Evolutionary conservation across 2,888 invertebrate genomes (phyloP), one percentile per base, ranked within the genome.

Genomic region (Crepidodera aurea): DNA sequence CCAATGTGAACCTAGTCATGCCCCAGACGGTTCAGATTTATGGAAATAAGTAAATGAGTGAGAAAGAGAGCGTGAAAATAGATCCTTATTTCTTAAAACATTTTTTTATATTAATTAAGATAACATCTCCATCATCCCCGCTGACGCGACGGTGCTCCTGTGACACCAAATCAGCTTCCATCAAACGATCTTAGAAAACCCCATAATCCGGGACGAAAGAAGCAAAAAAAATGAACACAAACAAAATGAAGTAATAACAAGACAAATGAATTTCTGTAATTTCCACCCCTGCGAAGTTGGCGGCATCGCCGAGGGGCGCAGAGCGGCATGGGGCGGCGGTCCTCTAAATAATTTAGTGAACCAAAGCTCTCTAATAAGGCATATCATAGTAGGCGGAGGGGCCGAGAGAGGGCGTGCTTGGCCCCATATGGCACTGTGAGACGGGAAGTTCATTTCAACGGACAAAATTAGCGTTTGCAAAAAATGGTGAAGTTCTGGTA

Each of bases 291-390:
- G 64, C 60, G 46, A 46, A 22, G 29, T 46, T 22, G 46, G 34
- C 42, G 40, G 27, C 54, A 34, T 15, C 54, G 44, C n/a, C 25
- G 22, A 44, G 44, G 32, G 56, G 44, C 46, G 22, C 10, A n/a
- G 56, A 34, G 46, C 44, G 48, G 27, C 27, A 15, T 15, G 57
- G 34, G 65, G 68, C 54, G 56, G 65, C 60, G 69, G 68, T 68
- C 67, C 69, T 69, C 65, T 73, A 70, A 70, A 73, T 73, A 72
- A 73, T 73, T 73, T 70, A 73, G 69, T 67, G 65, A 61, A 67
- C 70, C 60, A 53, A 61, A 69, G 71, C 68, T 69, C 68, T 73
- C 74, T 74, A 75, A 75, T 75, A 75, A 74, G 74, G 73, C 74
- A 74, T 74, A 74, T 75, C 73, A 72, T 73, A 73, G 74, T 61